phyloP scores from a whole-genome alignment of 1,140 invertebrate species.

The Drosophila mayri region DNA sequence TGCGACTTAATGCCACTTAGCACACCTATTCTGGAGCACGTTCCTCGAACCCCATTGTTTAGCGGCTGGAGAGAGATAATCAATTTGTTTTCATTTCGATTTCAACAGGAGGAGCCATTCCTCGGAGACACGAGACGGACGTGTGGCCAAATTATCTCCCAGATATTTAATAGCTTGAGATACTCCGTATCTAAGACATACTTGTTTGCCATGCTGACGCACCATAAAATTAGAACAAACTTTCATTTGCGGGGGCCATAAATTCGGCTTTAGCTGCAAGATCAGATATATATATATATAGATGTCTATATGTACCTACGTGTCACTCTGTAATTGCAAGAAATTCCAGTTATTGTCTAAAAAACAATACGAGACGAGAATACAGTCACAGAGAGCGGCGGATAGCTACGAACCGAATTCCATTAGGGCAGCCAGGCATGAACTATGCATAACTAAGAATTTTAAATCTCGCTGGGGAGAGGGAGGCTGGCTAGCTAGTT shows the following conservation, averaged over 20 bases:
- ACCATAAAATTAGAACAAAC: conserved; percentile 40
- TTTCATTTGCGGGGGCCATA: conserved; percentile 38
- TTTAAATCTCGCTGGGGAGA: conserved; percentile 15
- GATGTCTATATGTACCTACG: not conserved
- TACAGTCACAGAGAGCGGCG: conserved; percentile 18
- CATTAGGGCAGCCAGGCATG: conserved; percentile 66
- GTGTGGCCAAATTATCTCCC: conserved; percentile 28
- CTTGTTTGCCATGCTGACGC: conserved; percentile 22
- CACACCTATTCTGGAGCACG: conserved; percentile 25
- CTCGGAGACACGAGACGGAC: conserved; percentile 21
- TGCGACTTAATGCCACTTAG: conserved; percentile 27
- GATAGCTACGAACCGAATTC: conserved; percentile 46
- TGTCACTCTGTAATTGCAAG: conserved; percentile 19
- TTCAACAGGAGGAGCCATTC: not conserved
- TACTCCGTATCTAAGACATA: conserved; percentile 16
- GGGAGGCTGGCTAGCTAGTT: not conserved
- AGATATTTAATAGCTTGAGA: conserved; percentile 7
- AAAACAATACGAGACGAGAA: conserved; percentile 21
- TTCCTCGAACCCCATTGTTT: conserved; percentile 14
- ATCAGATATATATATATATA: not conserved
- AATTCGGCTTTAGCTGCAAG: conserved; percentile 22
- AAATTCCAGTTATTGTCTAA: conserved; percentile 53
- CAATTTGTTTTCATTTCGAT: conserved; percentile 36
- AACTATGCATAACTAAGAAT: conserved; percentile 73
- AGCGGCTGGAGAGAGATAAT: conserved; percentile 32